These are phyloP conservation scores for Leucophenga montana DNA, from an alignment of 2,888 invertebrate species.

Conservation along the genomic window DNA sequence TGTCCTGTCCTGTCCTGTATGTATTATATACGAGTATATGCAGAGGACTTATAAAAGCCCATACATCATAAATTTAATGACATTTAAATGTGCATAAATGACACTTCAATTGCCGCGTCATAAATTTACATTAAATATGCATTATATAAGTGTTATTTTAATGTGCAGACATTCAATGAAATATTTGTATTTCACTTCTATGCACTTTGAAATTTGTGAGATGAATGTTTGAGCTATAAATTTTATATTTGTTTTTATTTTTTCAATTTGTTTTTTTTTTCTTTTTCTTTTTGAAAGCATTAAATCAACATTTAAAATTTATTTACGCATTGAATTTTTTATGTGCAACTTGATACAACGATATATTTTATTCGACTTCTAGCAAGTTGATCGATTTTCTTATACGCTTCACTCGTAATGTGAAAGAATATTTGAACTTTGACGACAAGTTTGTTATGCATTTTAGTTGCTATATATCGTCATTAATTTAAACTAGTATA, in stretches of 20 bases:
- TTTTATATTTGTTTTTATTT: constrained; percentile 7
- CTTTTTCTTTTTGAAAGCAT: constrained; percentile 13
- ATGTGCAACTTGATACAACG: not conserved
- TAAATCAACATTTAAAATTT: constrained; percentile 26
- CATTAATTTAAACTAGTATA: too few relatives aligned
- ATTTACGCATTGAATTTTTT: not conserved
- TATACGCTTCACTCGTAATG: not conserved
- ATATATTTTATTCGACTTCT: not conserved
- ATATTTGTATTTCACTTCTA: not conserved
- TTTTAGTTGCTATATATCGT: too few relatives aligned
- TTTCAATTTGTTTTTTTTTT: not conserved
- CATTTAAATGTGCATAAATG: constrained; percentile 41
- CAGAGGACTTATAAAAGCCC: not conserved
- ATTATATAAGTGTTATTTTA: constrained; percentile 19
- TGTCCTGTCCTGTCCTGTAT: too few relatives aligned
- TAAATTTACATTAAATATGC: constrained; percentile 37
- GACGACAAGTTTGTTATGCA: not conserved
- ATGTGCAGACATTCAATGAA: not conserved
- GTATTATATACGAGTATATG: too few relatives aligned
- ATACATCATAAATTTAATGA: constrained; percentile 39
- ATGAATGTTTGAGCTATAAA: not conserved
- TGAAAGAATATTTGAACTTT: not conserved
- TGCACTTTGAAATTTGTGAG: constrained; percentile 2
- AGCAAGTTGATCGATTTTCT: not conserved
- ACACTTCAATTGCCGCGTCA: constrained; percentile 36